Percentiles rank a stretch among this genome's conserved stretches.
These are phyloP conservation scores for Pseudachorutes palmiensis DNA, from an alignment of 1,140 invertebrate genomes.

Conservation along the genomic window DNA sequence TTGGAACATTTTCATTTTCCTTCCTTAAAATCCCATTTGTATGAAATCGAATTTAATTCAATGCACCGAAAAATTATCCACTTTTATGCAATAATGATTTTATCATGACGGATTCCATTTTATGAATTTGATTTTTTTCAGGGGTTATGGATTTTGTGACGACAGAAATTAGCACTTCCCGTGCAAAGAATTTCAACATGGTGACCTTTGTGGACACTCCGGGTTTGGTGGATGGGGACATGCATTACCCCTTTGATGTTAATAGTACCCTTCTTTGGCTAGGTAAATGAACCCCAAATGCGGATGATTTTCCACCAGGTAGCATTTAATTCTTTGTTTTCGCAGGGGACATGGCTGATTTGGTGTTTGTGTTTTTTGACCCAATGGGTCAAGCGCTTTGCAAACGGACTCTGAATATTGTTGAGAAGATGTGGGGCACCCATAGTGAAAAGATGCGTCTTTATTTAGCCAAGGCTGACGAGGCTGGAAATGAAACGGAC, in stretches of 20 bases:
- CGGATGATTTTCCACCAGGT: too few relatives aligned
- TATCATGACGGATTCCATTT: neutral
- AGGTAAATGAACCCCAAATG: too few relatives aligned
- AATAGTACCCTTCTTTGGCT: conserved; percentile 54
- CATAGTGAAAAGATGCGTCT: conserved; percentile 52
- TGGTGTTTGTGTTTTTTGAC: conserved; percentile 59
- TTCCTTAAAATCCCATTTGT: too few relatives aligned
- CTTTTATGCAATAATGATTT: neutral
- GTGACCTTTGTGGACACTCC: conserved; percentile 58
- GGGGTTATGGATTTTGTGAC: conserved; percentile 53
- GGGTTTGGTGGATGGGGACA: conserved; percentile 56
- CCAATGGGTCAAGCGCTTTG: conserved; percentile 57
- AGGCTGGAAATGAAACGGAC: conserved; percentile 54
- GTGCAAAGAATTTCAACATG: conserved; percentile 53
- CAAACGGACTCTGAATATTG: conserved; percentile 53
- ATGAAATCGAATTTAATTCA: too few relatives aligned
- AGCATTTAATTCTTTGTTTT: too few relatives aligned
- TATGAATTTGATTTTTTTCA: conserved; percentile 39
- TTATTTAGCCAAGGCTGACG: conserved; percentile 56
- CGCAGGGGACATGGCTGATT: conserved; percentile 52
- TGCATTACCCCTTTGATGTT: conserved; percentile 59
- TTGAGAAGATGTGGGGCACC: conserved; percentile 50
- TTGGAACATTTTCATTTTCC: neutral
- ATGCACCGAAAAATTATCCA: too few relatives aligned
- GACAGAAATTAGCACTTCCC: conserved; percentile 54